A percentile compares a stretch with the other conserved stretches of the same genome.
phyloP scores from a whole-genome alignment of 2,113 vertebrate species.

The Lampris megalopsis region DNA sequence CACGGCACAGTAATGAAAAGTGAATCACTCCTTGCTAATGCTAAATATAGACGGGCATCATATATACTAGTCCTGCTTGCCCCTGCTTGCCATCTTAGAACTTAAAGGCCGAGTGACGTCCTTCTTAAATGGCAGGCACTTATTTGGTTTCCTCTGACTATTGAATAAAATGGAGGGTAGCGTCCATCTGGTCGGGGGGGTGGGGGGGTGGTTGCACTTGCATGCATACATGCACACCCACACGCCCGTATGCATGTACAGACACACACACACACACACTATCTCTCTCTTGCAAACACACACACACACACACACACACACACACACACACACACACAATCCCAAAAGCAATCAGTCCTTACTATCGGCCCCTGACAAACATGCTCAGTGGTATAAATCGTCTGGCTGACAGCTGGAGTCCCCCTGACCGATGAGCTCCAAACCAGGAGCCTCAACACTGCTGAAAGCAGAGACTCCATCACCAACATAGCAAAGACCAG shows the following conservation, averaged over 20 bases:
- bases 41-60: conserved; percentile 75
- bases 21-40: conserved; percentile 46
- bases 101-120: conserved; percentile 48
- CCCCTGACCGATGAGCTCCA: conserved; percentile 58
- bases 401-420: conserved; percentile 64
- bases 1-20: conserved; percentile 47
- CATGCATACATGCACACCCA: conserved; percentile 13
- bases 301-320: conserved; percentile 9
- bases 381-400: conserved; percentile 70
- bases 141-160: conserved; percentile 76
- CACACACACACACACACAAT: conserved; percentile 10
- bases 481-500: conserved; percentile 21
- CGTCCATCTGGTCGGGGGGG: conserved; percentile 50
- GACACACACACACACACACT: conserved; percentile 7
- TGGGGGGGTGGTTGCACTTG: conserved; percentile 12
- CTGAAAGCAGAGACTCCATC: conserved; percentile 43
- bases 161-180: conserved; percentile 39
- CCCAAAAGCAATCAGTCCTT: conserved; percentile 65
- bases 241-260: conserved; percentile 7
- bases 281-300: conserved; percentile 5
- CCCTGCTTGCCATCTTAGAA: conserved; percentile 45
- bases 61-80: conserved; percentile 44
- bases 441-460: conserved; percentile 50
- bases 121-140: conserved; percentile 60
- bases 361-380: conserved; percentile 65